A percentile compares a stretch with the other conserved stretches of the same genome.
Conservation (phyloP, 1,140 invertebrate genomes). For the Ceratosolen fusciceps region DNA sequence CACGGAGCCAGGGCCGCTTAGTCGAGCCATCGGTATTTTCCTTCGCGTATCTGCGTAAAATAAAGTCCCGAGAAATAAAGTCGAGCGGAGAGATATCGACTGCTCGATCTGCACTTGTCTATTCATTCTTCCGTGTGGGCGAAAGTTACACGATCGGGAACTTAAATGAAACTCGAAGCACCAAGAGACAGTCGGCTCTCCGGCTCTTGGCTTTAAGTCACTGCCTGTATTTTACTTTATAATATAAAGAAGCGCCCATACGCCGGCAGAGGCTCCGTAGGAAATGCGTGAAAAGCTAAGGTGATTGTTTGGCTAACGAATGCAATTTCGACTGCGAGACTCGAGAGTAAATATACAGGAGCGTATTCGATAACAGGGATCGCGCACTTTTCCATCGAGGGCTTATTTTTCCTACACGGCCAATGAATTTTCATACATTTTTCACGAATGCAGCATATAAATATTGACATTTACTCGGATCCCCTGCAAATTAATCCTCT, state of each 20-base stretch:
- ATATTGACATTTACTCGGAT: neutral
- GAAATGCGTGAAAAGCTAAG: neutral
- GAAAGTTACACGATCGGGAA: conserved; percentile 14
- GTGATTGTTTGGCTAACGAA: neutral
- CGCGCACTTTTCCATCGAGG: neutral
- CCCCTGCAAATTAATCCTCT: too few species aligned
- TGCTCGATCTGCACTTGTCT: neutral
- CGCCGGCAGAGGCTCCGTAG: neutral
- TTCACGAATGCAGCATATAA: neutral
- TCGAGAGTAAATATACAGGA: neutral
- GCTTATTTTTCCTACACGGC: neutral
- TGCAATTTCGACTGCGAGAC: neutral
- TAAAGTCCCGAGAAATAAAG: conserved; percentile 5
- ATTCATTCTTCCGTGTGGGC: neutral
- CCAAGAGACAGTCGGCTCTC: too few species aligned
- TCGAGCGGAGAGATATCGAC: conserved; percentile 16
- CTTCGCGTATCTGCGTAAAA: neutral
- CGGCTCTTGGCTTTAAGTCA: too few species aligned
- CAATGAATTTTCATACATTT: neutral
- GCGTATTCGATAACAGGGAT: neutral
- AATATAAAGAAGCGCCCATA: too few species aligned
- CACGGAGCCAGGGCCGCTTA: neutral
- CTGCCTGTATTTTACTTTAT: too few species aligned
- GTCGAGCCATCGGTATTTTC: neutral
- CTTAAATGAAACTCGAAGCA: conserved; percentile 11